A percentile compares a stretch with the other conserved stretches of the same genome.
These are phyloP conservation scores for Diplodus puntazzo DNA, from an alignment of 2,797 vertebrate genomes.

Conservation along the genomic window DNA sequence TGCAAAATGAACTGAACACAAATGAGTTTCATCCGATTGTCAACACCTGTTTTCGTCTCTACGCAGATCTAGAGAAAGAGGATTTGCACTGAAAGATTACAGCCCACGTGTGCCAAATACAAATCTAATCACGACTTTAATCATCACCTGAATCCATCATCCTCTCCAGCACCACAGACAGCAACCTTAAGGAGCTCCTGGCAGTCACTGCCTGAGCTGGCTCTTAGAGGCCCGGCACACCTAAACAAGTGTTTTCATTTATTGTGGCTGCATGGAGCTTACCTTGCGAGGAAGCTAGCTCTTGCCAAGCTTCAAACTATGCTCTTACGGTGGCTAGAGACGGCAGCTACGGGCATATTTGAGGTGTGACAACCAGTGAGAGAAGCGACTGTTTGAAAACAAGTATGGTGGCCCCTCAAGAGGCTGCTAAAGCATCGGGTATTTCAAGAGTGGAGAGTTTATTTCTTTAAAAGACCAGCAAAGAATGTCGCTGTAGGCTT, in stretches of 20 bases:
- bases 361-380: no score
- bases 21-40: not conserved
- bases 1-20: not conserved
- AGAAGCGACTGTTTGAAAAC: no score
- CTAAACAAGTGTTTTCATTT: not conserved
- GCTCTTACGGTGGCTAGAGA: no score
- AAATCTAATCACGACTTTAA: not conserved
- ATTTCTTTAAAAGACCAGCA: no score
- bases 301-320: no score
- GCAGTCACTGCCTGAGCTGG: not conserved
- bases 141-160: slow-evolving; percentile 14
- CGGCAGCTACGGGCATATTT: no score
- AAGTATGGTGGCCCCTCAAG: no score
- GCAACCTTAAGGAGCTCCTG: slow-evolving; percentile 2
- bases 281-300: no score
- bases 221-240: not conserved
- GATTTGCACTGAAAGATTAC: not conserved
- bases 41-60: not conserved
- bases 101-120: not conserved
- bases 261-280: not conserved
- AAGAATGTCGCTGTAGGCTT: no score
- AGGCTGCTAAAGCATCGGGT: no score
- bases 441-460: no score
- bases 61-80: not conserved
- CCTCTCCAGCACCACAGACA: slow-evolving; percentile 37